These are phyloP conservation scores for Herpetotheres cachinnans DNA, from an alignment of 2,113 vertebrate genomes.

Conservation along the genomic window DNA sequence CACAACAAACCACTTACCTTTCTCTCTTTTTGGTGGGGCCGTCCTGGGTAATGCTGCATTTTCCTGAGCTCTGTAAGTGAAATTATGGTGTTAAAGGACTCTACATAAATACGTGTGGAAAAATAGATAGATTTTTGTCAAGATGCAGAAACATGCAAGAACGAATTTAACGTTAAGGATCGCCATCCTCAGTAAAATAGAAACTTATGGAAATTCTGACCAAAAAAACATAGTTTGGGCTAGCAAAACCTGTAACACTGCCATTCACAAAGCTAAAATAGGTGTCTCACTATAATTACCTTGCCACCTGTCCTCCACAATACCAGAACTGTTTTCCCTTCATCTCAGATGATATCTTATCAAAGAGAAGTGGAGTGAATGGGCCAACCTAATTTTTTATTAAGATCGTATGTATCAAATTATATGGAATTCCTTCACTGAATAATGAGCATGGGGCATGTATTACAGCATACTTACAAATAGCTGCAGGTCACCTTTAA, in stretches of 20 bases:
- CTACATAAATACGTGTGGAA: not conserved
- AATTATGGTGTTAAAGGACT: not conserved
- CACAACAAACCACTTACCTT: not conserved
- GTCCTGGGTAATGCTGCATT: not conserved
- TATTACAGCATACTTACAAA: not conserved
- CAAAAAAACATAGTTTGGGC: not conserved
- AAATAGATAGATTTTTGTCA: not conserved
- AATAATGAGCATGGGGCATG: not conserved
- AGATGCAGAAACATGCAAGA: not conserved
- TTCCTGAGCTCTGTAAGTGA: not conserved
- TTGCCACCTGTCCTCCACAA: not conserved
- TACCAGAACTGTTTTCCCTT: not conserved
- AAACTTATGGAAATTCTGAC: not conserved
- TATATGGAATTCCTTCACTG: not conserved
- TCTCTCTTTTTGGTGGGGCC: not conserved
- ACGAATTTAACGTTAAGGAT: not conserved
- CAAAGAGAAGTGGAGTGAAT: not conserved
- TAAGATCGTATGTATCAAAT: not conserved
- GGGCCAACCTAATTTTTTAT: not conserved
- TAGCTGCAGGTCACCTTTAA: not conserved
- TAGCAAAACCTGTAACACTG: not conserved
- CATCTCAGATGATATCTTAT: not conserved
- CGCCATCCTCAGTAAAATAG: not conserved
- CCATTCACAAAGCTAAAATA: not conserved
- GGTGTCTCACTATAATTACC: not conserved